Conservation (phyloP, 2,113 vertebrate species). For the Nothocercus nigrocapillus region DNA sequence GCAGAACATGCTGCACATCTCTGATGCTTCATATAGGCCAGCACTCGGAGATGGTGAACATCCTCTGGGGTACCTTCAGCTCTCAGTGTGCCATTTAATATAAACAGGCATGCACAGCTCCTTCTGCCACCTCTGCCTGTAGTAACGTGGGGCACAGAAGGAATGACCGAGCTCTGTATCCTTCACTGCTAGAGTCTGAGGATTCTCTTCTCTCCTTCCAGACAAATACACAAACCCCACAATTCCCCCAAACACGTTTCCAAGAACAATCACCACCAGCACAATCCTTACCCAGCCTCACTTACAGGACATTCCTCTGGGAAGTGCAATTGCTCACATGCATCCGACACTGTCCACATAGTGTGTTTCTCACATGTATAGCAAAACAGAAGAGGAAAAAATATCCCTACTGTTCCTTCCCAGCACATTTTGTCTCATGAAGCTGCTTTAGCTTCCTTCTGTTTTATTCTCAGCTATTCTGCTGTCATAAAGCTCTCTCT, state of each 20-base stretch:
- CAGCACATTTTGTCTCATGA: background rate
- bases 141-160: background rate
- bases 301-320: background rate
- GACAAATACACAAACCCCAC: background rate
- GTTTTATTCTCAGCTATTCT: background rate
- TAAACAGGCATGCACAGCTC: background rate
- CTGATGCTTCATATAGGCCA: background rate
- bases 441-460: background rate
- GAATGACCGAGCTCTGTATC: background rate
- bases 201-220: background rate
- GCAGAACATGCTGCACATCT: background rate
- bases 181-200: background rate
- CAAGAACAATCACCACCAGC: background rate
- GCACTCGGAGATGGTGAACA: background rate
- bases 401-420: background rate
- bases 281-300: background rate
- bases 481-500: background rate
- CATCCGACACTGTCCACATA: background rate
- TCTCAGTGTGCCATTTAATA: rapidly evolving
- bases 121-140: background rate
- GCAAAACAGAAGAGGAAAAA: no score
- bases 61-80: background rate
- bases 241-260: background rate
- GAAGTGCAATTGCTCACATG: background rate
- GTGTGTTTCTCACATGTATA: background rate